Conservation (phyloP, 2,113 vertebrate genomes). For the Hemiprocne comata region DNA sequence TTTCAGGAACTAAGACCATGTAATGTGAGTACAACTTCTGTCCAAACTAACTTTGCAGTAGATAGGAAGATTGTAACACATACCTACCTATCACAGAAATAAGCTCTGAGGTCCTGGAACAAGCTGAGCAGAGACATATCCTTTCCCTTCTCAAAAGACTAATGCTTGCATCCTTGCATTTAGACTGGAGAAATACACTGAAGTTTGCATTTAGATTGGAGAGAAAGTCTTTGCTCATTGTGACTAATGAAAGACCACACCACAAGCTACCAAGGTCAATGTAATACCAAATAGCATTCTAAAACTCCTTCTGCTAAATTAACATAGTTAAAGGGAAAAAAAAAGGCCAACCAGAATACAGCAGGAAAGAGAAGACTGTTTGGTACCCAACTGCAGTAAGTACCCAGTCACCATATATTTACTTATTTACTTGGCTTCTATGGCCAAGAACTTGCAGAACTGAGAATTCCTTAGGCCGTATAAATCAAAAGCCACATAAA, state of each 20-base stretch:
- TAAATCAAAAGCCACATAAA: background rate
- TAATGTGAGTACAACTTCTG: background rate
- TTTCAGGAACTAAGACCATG: background rate
- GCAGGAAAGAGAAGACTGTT: background rate
- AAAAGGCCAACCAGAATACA: background rate
- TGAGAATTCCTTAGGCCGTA: background rate
- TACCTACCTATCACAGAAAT: background rate
- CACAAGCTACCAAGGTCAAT: background rate
- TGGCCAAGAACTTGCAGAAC: background rate
- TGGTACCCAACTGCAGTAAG: background rate
- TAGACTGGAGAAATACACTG: background rate
- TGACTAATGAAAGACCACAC: background rate
- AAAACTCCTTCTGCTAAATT: background rate
- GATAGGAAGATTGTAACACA: background rate
- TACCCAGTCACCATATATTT: background rate
- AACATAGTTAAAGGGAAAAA: background rate
- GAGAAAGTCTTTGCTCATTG: background rate
- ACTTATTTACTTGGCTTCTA: background rate
- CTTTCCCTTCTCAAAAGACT: background rate
- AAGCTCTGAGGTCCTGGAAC: background rate
- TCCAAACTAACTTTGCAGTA: background rate
- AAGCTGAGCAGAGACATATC: background rate
- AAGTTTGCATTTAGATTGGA: background rate
- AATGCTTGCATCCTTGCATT: background rate
- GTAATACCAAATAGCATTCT: background rate